These are phyloP conservation scores for Amyelois transitella DNA, from an alignment of 1,140 invertebrate genomes.

Conservation along the genomic window DNA sequence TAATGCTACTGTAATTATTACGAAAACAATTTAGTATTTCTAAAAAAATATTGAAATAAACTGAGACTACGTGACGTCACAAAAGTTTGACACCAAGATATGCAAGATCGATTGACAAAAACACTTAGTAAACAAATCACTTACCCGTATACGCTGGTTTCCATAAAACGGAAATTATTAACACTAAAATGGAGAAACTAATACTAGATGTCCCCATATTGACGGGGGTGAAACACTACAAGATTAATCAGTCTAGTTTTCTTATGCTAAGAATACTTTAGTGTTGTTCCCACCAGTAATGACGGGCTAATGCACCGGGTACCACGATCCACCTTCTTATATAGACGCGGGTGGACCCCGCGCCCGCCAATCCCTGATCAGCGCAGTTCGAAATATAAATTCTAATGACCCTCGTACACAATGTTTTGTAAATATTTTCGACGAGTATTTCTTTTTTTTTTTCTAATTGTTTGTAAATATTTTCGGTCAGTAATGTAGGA, in stretches of 20 bases:
- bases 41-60: too few relatives aligned
- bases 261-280: constrained; percentile 41
- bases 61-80: too few relatives aligned
- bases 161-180: constrained; percentile 56
- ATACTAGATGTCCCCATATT: constrained; percentile 56
- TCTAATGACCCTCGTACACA: constrained; percentile 1
- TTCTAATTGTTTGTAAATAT: not conserved
- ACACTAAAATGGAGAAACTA: constrained; percentile 44
- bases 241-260: constrained; percentile 47
- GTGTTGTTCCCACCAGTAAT: constrained; percentile 29
- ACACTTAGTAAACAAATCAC: constrained; percentile 18
- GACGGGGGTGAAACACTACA: constrained; percentile 37
- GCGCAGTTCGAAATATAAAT: constrained; percentile 9
- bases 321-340: constrained; percentile 22
- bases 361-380: constrained; percentile 9
- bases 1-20: too few relatives aligned
- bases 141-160: constrained; percentile 49
- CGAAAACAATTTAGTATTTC: too few relatives aligned
- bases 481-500: too few relatives aligned
- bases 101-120: too few relatives aligned
- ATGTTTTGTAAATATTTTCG: constrained; percentile 13
- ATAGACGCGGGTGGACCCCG: constrained; percentile 36
- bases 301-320: constrained; percentile 42
- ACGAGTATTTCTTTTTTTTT: constrained; percentile 4
- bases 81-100: too few relatives aligned